Base-by-base conservation (phyloP, 1,140 invertebrate genomes). In the Drosophila bipectinata region DNA sequence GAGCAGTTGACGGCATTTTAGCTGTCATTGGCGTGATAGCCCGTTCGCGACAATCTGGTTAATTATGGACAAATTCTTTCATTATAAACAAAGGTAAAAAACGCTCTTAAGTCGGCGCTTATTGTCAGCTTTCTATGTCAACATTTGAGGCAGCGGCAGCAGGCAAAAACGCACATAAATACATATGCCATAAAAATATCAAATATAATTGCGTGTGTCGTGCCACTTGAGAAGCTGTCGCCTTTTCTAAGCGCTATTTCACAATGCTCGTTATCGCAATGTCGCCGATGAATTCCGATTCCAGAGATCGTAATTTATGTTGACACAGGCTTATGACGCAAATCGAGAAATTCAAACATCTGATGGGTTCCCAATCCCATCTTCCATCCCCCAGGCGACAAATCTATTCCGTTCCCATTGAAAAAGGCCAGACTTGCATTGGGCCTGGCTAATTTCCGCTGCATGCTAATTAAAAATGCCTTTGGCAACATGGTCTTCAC, bases 401-500 rank as follows among this genome's bases (percentile, higher is more conserved):
- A 52, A 71, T 71, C 52, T 69, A 54, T 71, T 74, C 9, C 51
- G 34, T 67, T 67, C 63, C 63, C 63, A 67, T 24, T 67, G 63
- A 12, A 37, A 37, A n/a, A n/a, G 34, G 34, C 59, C 32, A 9
- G 47, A 39, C 66, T 54, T 30, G 66, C 41, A 52, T 51, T 32
- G 69, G 41, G 44, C 21, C 34, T 60, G 73, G 77, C 74, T 78
- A 85, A 85, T 88, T 88, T 81, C 82, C 82, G 66, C 57, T 74
- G 71, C 52, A 88, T 85, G 83, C 83, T 85, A 85, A 85, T 85
- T 85, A 85, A 85, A 88, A 87, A 64, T 76, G 78, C 79, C 72
- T 58, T 48, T 64, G 75, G 77, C 63, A 75, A 69, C 78, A 67
- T 67, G 68, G 67, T 74, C 63, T 69, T 59, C 69, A 62, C 82